Base-by-base conservation (phyloP, 1,140 invertebrate genomes). In the Apis laboriosa region DNA sequence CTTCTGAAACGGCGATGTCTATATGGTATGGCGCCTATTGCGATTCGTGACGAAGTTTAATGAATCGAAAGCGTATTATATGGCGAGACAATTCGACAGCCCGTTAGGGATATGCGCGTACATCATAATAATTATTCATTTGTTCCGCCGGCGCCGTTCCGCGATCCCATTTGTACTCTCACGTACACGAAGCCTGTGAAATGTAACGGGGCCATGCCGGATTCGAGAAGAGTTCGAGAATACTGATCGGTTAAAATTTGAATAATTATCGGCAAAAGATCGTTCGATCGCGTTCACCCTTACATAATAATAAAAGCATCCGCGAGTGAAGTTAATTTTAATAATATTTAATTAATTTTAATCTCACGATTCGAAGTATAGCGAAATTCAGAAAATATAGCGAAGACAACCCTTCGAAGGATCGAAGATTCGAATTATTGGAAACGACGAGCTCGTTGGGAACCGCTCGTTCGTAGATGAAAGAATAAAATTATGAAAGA, bases 41-140 rank as follows among this genome's bases (percentile, higher is more conserved):
- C 76, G 51, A 86, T 84, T 87, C 85, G 79, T 74, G 80, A 80
- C 83, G 74, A 83, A 82, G 80, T 82, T 88, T 87, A 88, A 89
- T 86, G 83, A 89, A 77, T 58, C 66, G 55, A 49, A 19, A 43
- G 34, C 4, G 34, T 43, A 43, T 34, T 43, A 43, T 43, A 43
- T 43, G 34, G 34, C 74, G 28, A 68, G 64, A 74, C 87, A 81
- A 88, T 88, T 88, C 80, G 84, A 71, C 61, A 80, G 71, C 56
- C 84, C 86, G 84, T 88, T 88, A 88, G 68, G 9, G 24, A n/a
- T 34, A 34, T 17, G 60, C 68, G 67, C 61, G 80, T 63, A 34
- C 43, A 58, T 87, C 86, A 86, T 88, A 88, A 83, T 83, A 87
- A 88, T 88, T 80, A 87, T 84, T 71, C 61, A 76, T 51, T 43